Base-by-base conservation (phyloP, 1,140 invertebrate genomes). In the Uloborus diversus region DNA sequence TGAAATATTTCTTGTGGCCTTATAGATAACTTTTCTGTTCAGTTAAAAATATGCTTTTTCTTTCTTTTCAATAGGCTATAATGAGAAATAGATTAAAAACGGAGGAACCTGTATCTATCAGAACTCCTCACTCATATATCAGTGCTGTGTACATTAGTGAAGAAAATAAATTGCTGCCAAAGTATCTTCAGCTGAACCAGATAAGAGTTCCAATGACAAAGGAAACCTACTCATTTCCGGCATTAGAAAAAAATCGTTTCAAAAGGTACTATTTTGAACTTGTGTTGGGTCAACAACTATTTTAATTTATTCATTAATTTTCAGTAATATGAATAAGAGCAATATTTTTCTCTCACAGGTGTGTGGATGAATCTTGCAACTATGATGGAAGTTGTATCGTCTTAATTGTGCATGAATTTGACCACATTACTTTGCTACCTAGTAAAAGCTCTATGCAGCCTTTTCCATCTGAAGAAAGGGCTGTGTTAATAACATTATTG, bases 391-490 rank as follows among this genome's bases (percentile, higher is more conserved):
- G 27, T 11, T 75, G 57, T 14, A 53, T 53, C 9, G n/a, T 37
- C 23, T 25, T 75, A 30, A 75, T 75, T 64, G 59, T 42, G 23
- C 71, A 75, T 51, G 71, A 75, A 5, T 75, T 75, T 33, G 71
- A 75, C 28, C 64, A 75, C 47, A 53, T 61, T 27, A 30, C 71
- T 14, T 64, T 75, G 30, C 59, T 42, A 9, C 57, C 62, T 27
- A 47, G 61, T 30, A 30, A 42, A 25, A 73, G 61, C 28, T 42
- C 47, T 30, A 42, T 42, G 17, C 33, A 56, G 23, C 4, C 30
- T 59, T 49, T 42, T 33, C 25, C 51, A 2, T 42, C 53, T 4
- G 61, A 61, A 23, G 61, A 37, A 28, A 30, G 32, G 32, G 59
- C 69, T 7, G n/a, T 73, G 27, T 32, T 61, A 27, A 13, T 73